phyloP scores from a whole-genome alignment of 2,888 invertebrate species.

The Margaritifera margaritifera region DNA sequence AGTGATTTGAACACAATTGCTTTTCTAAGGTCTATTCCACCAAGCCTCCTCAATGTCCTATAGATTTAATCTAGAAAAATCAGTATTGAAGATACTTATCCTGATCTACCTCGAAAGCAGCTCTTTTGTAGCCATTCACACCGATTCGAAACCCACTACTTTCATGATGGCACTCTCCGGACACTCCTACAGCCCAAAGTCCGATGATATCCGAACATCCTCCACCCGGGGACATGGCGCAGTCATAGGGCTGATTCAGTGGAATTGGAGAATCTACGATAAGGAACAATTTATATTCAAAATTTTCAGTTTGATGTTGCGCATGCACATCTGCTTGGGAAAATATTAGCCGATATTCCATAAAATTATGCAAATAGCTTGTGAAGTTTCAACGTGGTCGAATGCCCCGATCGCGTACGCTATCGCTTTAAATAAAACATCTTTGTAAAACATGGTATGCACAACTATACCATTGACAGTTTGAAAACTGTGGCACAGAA shows the following conservation, averaged over 20 bases:
- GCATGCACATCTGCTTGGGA: too few relatives aligned
- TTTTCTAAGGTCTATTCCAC: too few relatives aligned
- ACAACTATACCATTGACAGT: too few relatives aligned
- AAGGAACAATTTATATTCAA: neutral
- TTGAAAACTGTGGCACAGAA: too few relatives aligned
- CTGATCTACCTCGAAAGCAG: slow-evolving; percentile 15
- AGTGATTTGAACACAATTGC: too few relatives aligned
- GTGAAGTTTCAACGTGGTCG: too few relatives aligned
- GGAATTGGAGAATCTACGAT: neutral
- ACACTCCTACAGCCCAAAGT: slow-evolving; percentile 23
- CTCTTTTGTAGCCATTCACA: slow-evolving; percentile 19
- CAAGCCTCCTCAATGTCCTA: too few relatives aligned
- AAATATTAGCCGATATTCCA: too few relatives aligned
- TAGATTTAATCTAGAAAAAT: too few relatives aligned
- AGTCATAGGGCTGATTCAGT: slow-evolving; percentile 3
- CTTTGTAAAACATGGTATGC: too few relatives aligned
- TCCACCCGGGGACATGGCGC: slow-evolving; percentile 16
- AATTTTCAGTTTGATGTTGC: neutral
- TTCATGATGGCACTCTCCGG: slow-evolving; percentile 26
- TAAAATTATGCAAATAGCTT: neutral
- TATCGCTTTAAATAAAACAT: too few relatives aligned
- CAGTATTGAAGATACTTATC: neutral
- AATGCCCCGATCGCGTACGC: too few relatives aligned
- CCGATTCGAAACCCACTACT: slow-evolving; percentile 33
- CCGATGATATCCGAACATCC: slow-evolving; percentile 31